Percentiles rank a stretch among this genome's conserved stretches.
Conservation (phyloP, 1,140 invertebrate genomes). For the Battus philenor region DNA sequence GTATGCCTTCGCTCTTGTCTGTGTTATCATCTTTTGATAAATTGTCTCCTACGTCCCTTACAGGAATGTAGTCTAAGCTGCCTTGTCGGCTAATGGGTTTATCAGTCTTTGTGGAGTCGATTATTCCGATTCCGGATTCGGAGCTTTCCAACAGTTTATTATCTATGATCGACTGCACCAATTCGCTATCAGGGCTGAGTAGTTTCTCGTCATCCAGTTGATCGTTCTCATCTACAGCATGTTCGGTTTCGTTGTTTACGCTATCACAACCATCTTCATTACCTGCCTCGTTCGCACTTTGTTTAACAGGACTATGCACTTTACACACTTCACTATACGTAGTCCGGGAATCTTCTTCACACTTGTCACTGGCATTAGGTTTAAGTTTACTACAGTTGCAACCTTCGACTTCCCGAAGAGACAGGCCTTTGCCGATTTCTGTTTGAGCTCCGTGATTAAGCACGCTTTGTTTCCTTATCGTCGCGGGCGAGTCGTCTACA, state of each 20-base stretch:
- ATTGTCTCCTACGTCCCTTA: conserved; percentile 67
- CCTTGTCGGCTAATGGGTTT: conserved; percentile 73
- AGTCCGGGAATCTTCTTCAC: conserved; percentile 53
- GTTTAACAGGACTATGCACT: conserved; percentile 65
- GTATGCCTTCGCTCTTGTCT: conserved; percentile 67
- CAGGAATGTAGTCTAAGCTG: conserved; percentile 72
- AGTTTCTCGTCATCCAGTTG: conserved; percentile 34
- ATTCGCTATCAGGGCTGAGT: conserved; percentile 61
- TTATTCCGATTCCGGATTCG: conserved; percentile 54
- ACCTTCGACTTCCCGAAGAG: conserved; percentile 62
- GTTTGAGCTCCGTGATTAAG: conserved; percentile 75
- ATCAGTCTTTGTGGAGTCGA: conserved; percentile 75
- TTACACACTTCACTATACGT: conserved; percentile 74
- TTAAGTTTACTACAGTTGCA: conserved; percentile 45
- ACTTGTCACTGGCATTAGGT: conserved; percentile 30
- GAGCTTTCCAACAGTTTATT: conserved; percentile 61
- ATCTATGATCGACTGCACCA: conserved; percentile 78
- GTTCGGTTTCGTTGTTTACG: conserved; percentile 64
- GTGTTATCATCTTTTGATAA: conserved; percentile 64
- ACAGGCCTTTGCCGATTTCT: conserved; percentile 69
- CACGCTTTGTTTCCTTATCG: conserved; percentile 51
- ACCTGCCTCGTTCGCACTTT: conserved; percentile 36
- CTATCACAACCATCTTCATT: conserved; percentile 65
- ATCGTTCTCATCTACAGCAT: conserved; percentile 62
- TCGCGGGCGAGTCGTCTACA: conserved; percentile 44